These are phyloP conservation scores for Cecropterus lyciades DNA, from an alignment of 1,140 invertebrate genomes.

Conservation along the genomic window DNA sequence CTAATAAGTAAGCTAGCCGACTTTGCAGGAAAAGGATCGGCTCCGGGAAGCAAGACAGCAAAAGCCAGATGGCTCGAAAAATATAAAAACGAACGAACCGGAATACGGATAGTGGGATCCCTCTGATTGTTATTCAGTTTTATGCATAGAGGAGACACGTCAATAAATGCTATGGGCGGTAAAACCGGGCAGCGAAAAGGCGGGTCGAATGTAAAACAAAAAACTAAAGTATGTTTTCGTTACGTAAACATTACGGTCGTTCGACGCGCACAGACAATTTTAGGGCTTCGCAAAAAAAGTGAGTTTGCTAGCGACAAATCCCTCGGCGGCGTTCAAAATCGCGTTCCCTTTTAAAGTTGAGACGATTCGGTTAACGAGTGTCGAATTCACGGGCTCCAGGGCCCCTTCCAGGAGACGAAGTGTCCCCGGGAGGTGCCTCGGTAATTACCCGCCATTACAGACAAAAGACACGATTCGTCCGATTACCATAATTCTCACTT, in stretches of 20 bases:
- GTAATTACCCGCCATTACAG: slow-evolving; percentile 82
- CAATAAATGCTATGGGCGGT: slow-evolving; percentile 50
- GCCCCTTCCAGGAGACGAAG: slow-evolving; percentile 63
- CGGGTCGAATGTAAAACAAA: slow-evolving; percentile 46
- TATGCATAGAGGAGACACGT: slow-evolving; percentile 55
- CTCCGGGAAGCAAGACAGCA: slow-evolving; percentile 45
- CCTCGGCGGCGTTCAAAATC: slow-evolving; percentile 73
- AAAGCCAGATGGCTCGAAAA: slow-evolving; percentile 65
- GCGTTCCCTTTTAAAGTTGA: slow-evolving; percentile 80
- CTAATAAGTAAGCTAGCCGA: slow-evolving; percentile 70
- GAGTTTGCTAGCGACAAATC: slow-evolving; percentile 53
- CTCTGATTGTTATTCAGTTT: slow-evolving; percentile 64
- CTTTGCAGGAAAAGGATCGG: slow-evolving; percentile 51
- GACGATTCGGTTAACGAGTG: slow-evolving; percentile 81
- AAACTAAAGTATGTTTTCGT: slow-evolving; percentile 31
- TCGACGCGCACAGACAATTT: slow-evolving; percentile 48
- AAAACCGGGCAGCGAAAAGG: slow-evolving; percentile 48
- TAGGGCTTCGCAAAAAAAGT: slow-evolving; percentile 47
- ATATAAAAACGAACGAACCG: slow-evolving; percentile 74
- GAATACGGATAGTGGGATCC: slow-evolving; percentile 61
- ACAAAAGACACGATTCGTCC: slow-evolving; percentile 80
- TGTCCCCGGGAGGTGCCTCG: slow-evolving; percentile 71
- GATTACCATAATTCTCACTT: slow-evolving; percentile 82
- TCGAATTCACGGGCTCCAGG: slow-evolving; percentile 72
- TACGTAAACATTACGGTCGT: slow-evolving; percentile 33